Percentiles rank a stretch among this genome's conserved stretches.
phyloP scores from a whole-genome alignment of 1,140 invertebrate genomes.

The Archivesica marissinica region DNA sequence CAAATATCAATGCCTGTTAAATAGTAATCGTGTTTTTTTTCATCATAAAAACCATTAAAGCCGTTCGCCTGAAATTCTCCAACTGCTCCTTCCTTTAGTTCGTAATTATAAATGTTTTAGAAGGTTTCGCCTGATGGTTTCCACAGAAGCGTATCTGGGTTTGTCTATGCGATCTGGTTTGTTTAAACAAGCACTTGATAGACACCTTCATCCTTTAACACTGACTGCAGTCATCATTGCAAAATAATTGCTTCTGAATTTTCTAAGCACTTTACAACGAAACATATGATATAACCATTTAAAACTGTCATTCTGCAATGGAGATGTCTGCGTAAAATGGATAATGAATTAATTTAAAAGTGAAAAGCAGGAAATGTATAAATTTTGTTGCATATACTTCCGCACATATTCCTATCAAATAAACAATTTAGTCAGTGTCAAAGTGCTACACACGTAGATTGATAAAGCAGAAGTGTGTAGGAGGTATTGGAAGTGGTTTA shows the following conservation, averaged over 20 bases:
- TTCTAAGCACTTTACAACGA: constrained; percentile 36
- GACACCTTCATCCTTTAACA: constrained; percentile 11
- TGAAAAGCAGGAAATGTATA: constrained; percentile 30
- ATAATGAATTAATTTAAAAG: constrained; percentile 42
- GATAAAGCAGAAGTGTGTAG: constrained; percentile 10
- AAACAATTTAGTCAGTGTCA: constrained; percentile 43
- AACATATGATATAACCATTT: constrained; percentile 43
- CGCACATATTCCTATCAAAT: constrained; percentile 36
- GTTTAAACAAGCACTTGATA: constrained; percentile 24
- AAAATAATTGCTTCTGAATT: constrained; percentile 42
- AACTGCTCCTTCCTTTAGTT: constrained; percentile 4
- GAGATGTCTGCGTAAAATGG: constrained; percentile 8
- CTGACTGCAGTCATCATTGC: constrained; percentile 19
- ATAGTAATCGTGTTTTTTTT: no score
- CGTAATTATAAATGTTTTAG: constrained; percentile 36
- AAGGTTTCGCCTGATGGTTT: constrained; percentile 21
- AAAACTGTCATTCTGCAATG: constrained; percentile 26
- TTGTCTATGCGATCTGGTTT: constrained; percentile 33
- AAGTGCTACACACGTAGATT: constrained; percentile 20
- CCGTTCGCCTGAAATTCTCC: background rate
- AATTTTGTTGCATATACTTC: constrained; percentile 38
- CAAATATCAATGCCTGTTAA: no score
- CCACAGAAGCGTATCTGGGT: constrained; percentile 43
- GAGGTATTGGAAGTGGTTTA: background rate
- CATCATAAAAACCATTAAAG: background rate